A percentile compares a stretch with the other conserved stretches of the same genome.
These are phyloP conservation scores for Noctua fimbriata DNA, from an alignment of 2,888 invertebrate species.

Conservation along the genomic window DNA sequence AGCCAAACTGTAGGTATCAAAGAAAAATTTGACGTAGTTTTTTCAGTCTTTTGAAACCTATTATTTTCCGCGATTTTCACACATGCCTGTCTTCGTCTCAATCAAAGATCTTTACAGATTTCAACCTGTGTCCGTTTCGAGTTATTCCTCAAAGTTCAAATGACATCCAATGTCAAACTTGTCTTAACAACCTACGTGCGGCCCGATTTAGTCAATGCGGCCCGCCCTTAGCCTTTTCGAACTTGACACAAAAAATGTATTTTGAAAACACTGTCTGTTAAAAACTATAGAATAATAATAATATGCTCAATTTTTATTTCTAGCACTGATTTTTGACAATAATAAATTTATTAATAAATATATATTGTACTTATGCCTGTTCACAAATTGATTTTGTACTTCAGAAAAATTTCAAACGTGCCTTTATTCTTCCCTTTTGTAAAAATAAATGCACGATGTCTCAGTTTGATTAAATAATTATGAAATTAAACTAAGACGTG, in stretches of 20 bases:
- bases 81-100: background rate
- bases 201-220: conserved; percentile 1
- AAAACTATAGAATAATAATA: conserved; percentile 1
- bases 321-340: conserved; percentile 25
- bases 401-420: background rate
- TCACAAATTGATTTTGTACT: conserved; percentile 18
- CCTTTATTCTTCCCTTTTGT: background rate
- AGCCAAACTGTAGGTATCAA: background rate
- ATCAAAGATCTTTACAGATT: background rate
- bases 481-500: background rate
- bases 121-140: background rate
- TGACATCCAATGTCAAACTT: conserved; percentile 19
- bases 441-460: conserved; percentile 9
- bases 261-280: conserved; percentile 29
- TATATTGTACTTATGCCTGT: background rate
- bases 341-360: background rate
- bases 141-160: background rate
- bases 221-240: background rate
- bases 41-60: background rate
- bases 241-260: background rate
- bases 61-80: background rate
- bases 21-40: background rate
- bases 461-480: conserved; percentile 14
- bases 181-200: conserved; percentile 2
- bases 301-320: conserved; percentile 38